A percentile compares a stretch with the other conserved stretches of the same genome.
Conservation (phyloP, 1,140 invertebrate species). For the Latrodectus geometricus region DNA sequence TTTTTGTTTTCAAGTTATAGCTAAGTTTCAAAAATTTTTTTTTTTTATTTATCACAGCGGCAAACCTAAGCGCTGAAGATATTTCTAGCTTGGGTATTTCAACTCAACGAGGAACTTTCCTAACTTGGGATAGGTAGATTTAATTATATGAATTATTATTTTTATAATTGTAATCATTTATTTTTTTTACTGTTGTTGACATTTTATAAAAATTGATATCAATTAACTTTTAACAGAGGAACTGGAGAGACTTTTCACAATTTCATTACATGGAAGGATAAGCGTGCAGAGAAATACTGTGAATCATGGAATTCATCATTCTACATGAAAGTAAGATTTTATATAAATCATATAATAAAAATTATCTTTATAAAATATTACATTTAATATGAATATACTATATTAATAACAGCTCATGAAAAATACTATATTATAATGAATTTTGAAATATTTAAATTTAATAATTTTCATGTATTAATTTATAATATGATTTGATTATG, state of each 20-base stretch:
- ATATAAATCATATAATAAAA: too few species aligned
- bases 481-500: too few species aligned
- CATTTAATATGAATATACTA: too few species aligned
- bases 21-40: background rate
- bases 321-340: slow-evolving; percentile 73
- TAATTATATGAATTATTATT: slow-evolving; percentile 25
- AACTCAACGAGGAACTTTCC: slow-evolving; percentile 87
- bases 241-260: slow-evolving; percentile 89
- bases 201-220: background rate
- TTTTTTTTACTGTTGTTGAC: background rate
- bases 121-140: slow-evolving; percentile 82
- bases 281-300: slow-evolving; percentile 83
- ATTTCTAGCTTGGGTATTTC: slow-evolving; percentile 87
- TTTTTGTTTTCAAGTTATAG: too few species aligned
- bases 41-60: slow-evolving; percentile 61
- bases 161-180: background rate
- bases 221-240: slow-evolving; percentile 67
- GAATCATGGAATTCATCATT: slow-evolving; percentile 87
- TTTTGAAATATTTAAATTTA: too few species aligned
- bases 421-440: too few species aligned
- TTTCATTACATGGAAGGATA: slow-evolving; percentile 97
- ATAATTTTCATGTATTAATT: too few species aligned
- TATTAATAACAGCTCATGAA: too few species aligned
- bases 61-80: slow-evolving; percentile 67
- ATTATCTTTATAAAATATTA: too few species aligned